Percentiles rank a stretch among this genome's conserved stretches.
phyloP scores from a whole-genome alignment of 2,113 vertebrate genomes.

The Halichoeres trimaculatus region DNA sequence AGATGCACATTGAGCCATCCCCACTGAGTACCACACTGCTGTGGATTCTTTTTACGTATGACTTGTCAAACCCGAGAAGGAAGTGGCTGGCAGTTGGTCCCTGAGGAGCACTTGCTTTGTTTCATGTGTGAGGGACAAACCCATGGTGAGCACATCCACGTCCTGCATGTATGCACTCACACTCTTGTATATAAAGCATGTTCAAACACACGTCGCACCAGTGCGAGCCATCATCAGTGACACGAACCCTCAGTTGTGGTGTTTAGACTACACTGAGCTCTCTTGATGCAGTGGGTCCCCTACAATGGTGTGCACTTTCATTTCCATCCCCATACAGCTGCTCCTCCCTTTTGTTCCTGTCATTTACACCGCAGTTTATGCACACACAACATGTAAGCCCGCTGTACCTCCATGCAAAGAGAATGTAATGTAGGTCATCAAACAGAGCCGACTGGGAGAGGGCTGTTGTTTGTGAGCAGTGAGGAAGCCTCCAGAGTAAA shows the following conservation, averaged over 20 bases:
- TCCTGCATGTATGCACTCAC: constrained; percentile 32
- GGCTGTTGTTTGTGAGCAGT: constrained; percentile 73
- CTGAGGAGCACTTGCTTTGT: constrained; percentile 48
- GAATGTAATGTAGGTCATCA: constrained; percentile 84
- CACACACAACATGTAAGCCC: constrained; percentile 74
- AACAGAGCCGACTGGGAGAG: constrained; percentile 72
- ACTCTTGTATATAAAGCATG: constrained; percentile 30
- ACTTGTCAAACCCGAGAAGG: constrained; percentile 51
- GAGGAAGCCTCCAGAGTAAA: constrained; percentile 69
- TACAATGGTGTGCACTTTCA: constrained; percentile 62
- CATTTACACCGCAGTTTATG: constrained; percentile 76
- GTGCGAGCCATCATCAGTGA: constrained; percentile 51
- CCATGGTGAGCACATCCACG: constrained; percentile 36
- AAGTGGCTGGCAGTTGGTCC: constrained; percentile 59
- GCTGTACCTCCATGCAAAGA: constrained; percentile 74
- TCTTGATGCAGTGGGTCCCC: constrained; percentile 63
- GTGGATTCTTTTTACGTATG: constrained; percentile 41
- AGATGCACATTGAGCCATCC: constrained; percentile 43
- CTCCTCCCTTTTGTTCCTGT: constrained; percentile 75
- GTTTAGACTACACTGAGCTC: constrained; percentile 67
- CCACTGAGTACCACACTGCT: constrained; percentile 10
- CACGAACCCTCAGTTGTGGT: constrained; percentile 55
- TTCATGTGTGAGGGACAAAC: constrained; percentile 55
- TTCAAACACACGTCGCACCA: constrained; percentile 29
- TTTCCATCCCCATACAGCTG: constrained; percentile 52